Base-by-base conservation (phyloP, 2,113 vertebrate genomes). In the Forbesichthys papilliferus region DNA sequence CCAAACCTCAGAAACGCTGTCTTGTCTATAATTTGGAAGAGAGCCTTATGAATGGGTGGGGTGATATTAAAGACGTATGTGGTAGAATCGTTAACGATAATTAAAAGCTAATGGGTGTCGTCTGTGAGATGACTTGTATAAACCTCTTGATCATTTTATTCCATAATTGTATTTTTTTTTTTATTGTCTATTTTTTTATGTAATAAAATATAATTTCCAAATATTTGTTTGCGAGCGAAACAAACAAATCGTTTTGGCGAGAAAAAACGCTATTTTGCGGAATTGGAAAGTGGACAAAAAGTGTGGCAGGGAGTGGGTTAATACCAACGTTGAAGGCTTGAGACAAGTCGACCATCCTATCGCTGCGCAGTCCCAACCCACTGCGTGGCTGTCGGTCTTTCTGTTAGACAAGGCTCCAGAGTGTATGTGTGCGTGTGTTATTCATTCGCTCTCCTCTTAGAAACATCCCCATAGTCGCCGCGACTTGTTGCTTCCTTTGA, bases 251-350 rank as follows among this genome's bases (percentile, higher is more conserved):
- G 49, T 52, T 11, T 52, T 11, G 11, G 49, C 13, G 9, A 52
- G 49, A 52, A 14, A 52, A 52, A 42, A 11, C 11, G 49, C 13
- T 8, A 11, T 42, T 8, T 42, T 42, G 36, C 36, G 36, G 49
- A 7, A 14, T 52, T 11, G 13, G 49, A 52, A 14, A 52, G 49
- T 12, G 49, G 13, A 14, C 13, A 14, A 52, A 11, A 13, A 2
- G n/a, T n/a, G 66, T 34, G 81, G 87, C 84, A 86, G 73, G 9
- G 80, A 87, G 79, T 65, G 86, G 86, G 87, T 90, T 89, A 89
- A 90, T 27, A 52, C 56, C 20, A 27, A 5, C 11, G 16, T 14
- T 18, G 56, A 14, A 55, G 55, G 18, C 42, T 57, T 48, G 70
- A 46, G 80, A 62, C 79, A 4, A 47, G 0, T 52, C 20, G 74